These are phyloP conservation scores for Abrostola triplasia DNA, from an alignment of 2,888 invertebrate species.

Conservation along the genomic window DNA sequence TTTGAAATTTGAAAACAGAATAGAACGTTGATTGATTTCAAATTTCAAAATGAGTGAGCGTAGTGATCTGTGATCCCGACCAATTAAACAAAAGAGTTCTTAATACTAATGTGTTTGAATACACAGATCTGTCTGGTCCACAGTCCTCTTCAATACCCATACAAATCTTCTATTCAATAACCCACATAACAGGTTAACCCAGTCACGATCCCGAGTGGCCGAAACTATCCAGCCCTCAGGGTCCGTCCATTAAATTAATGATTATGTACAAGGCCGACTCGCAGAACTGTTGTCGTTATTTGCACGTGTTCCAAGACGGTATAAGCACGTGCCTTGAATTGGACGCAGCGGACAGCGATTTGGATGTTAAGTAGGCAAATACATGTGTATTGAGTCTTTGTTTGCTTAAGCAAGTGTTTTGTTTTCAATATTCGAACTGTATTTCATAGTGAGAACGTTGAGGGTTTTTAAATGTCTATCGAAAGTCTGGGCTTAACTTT, in stretches of 20 bases:
- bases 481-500: no score
- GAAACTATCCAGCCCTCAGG: conserved; percentile 60
- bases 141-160: background rate
- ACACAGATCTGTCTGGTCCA: background rate
- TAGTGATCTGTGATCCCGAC: no score
- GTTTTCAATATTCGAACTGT: background rate
- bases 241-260: conserved; percentile 77
- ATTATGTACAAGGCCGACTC: conserved; percentile 68
- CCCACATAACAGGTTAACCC: conserved; percentile 54
- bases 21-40: no score
- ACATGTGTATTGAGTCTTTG: conserved; percentile 17
- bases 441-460: background rate
- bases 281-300: conserved; percentile 76
- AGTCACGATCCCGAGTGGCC: conserved; percentile 65
- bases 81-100: background rate
- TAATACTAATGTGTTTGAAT: background rate
- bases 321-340: conserved; percentile 63
- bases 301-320: conserved; percentile 71
- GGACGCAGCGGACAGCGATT: conserved; percentile 50
- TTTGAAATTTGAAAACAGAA: no score
- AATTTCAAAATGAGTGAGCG: no score
- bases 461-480: no score
- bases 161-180: conserved; percentile 52
- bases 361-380: conserved; percentile 44
- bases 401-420: background rate